phyloP scores from a whole-genome alignment of 2,888 invertebrate species.

The Pelosia muscerda region DNA sequence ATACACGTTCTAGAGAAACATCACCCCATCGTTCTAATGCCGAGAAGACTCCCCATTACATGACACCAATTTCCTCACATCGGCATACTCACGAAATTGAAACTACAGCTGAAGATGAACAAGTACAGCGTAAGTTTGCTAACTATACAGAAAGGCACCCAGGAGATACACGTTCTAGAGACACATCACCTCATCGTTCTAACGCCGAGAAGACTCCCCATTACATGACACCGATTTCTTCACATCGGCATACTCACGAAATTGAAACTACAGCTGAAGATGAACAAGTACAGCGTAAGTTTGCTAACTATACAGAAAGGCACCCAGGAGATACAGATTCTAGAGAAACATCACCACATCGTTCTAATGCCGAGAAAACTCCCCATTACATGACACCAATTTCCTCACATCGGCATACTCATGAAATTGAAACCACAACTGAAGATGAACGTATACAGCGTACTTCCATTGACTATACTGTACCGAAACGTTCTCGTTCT shows the following conservation, averaged over 20 bases:
- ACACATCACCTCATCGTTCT: background rate
- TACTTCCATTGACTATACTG: slow-evolving; percentile 12
- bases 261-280: background rate
- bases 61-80: background rate
- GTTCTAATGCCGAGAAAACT: background rate
- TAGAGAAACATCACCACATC: slow-evolving; percentile 1
- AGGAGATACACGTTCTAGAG: background rate
- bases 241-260: background rate
- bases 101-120: background rate
- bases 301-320: background rate
- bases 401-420: slow-evolving; percentile 14
- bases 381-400: slow-evolving; percentile 20
- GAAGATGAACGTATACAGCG: background rate
- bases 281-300: background rate
- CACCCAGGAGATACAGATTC: background rate
- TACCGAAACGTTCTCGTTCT: slow-evolving; percentile 11
- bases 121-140: background rate
- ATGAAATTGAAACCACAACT: background rate
- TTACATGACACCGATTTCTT: background rate
- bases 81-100: background rate
- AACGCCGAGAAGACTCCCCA: background rate
- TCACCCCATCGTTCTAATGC: background rate
- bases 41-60: background rate
- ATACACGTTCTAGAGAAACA: background rate
- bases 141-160: slow-evolving; percentile 4